These are phyloP conservation scores for Pseudochirops corinnae DNA, from an alignment of 2,797 vertebrate genomes.

Conservation along the genomic window DNA sequence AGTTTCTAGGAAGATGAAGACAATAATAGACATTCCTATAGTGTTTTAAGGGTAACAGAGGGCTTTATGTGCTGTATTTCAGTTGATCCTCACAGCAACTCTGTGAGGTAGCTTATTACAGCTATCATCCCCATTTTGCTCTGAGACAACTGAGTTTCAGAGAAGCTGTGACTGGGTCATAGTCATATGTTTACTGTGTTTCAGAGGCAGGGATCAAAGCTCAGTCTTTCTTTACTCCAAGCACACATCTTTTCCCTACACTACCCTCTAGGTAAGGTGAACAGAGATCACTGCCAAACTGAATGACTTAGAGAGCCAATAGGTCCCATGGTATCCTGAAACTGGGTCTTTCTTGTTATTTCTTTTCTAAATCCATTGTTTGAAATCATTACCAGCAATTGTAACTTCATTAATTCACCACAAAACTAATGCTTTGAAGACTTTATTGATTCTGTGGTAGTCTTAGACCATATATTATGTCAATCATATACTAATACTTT, in stretches of 20 bases:
- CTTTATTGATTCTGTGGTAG: slow-evolving; percentile 21
- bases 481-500: slow-evolving; percentile 40
- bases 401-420: slow-evolving; percentile 62
- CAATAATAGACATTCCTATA: neutral
- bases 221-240: neutral
- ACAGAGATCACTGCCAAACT: neutral
- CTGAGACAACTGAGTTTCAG: neutral
- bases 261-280: neutral
- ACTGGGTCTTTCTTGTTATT: neutral
- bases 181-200: neutral
- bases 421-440: slow-evolving; percentile 64
- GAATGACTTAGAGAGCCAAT: neutral
- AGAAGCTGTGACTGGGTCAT: neutral
- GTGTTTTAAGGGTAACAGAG: neutral
- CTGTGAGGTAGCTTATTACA: neutral
- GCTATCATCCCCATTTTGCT: neutral
- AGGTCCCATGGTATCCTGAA: neutral
- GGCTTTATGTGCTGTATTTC: neutral
- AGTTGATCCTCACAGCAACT: neutral
- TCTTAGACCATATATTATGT: slow-evolving; percentile 52
- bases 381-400: slow-evolving; percentile 68
- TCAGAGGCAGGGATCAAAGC: neutral
- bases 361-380: slow-evolving; percentile 45
- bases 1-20: neutral
- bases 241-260: neutral